phyloP scores from a whole-genome alignment of 2,797 vertebrate species.

The Salmo trutta region DNA sequence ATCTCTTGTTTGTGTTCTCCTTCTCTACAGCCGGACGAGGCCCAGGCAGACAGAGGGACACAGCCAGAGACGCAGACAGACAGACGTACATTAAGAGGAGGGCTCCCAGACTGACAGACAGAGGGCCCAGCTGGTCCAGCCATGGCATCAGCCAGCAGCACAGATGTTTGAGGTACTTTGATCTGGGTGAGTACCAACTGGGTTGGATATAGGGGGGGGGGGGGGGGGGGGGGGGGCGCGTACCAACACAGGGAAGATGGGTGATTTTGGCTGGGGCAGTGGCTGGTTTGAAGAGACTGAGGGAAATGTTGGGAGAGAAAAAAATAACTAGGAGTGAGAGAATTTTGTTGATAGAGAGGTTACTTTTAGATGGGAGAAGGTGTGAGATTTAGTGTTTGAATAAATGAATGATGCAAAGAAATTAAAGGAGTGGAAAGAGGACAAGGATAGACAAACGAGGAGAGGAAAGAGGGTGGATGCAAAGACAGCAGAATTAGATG shows the following conservation, averaged over 20 bases:
- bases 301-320: slow-evolving; percentile 10
- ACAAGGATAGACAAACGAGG: neutral
- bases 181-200: slow-evolving; percentile 70
- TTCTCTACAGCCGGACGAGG: slow-evolving; percentile 53
- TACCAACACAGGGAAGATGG: slow-evolving; percentile 42
- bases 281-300: neutral
- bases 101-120: slow-evolving; percentile 47
- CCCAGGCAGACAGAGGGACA: slow-evolving; percentile 2
- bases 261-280: neutral
- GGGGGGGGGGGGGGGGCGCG: slow-evolving; percentile 33
- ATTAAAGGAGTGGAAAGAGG: slow-evolving; percentile 42
- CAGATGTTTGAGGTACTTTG: slow-evolving; percentile 76
- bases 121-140: slow-evolving; percentile 68
- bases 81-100: slow-evolving; percentile 43
- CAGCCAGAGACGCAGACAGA: slow-evolving; percentile 25
- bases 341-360: slow-evolving; percentile 30
- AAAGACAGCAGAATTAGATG: neutral
- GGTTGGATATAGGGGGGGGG: neutral
- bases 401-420: slow-evolving; percentile 46
- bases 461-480: neutral
- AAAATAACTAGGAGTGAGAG: slow-evolving; percentile 13
- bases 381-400: slow-evolving; percentile 34
- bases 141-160: slow-evolving; percentile 57
- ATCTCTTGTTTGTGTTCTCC: neutral
- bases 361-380: slow-evolving; percentile 25